Conservation (phyloP, 2,113 vertebrate genomes). For the Labeo catla region DNA sequence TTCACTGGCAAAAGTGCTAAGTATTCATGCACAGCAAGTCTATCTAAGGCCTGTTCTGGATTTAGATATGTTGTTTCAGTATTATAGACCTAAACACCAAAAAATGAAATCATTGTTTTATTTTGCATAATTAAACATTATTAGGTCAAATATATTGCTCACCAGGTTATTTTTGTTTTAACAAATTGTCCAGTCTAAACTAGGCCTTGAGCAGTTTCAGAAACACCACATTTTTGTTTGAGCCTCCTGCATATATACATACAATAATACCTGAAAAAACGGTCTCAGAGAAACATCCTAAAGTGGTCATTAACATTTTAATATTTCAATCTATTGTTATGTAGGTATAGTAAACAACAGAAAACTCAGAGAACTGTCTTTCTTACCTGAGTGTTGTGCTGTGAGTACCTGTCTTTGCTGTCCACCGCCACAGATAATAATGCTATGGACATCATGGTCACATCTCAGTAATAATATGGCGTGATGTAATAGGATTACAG, state of each 20-base stretch:
- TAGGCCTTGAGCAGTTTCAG: neutral
- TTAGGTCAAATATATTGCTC: neutral
- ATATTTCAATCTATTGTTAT: neutral
- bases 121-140: neutral
- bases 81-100: neutral
- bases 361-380: neutral
- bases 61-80: neutral
- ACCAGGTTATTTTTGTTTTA: neutral
- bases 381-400: conserved; percentile 43
- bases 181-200: neutral
- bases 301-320: neutral
- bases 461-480: conserved; percentile 20
- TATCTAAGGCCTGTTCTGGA: neutral
- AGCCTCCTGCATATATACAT: neutral
- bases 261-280: neutral
- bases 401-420: neutral
- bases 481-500: conserved; percentile 60
- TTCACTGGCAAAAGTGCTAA: neutral
- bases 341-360: neutral
- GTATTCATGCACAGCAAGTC: neutral
- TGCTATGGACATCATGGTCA: conserved; percentile 41
- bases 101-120: neutral
- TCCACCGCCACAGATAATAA: neutral
- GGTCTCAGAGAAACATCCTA: neutral
- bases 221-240: neutral